phyloP scores from a whole-genome alignment of 1,140 invertebrate species.

The Cherax quadricarinatus region DNA sequence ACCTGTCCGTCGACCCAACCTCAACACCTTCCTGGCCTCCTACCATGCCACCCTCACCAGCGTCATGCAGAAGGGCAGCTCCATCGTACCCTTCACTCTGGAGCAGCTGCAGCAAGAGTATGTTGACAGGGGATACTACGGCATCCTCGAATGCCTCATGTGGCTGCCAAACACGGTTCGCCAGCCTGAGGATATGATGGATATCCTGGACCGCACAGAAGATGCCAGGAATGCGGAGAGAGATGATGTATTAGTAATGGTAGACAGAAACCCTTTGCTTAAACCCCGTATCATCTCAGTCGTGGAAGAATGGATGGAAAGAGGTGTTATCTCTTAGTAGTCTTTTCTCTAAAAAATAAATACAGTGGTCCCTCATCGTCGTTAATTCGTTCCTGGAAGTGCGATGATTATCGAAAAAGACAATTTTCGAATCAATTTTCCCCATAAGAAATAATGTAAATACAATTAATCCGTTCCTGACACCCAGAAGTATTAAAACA shows the following conservation, averaged over 20 bases:
- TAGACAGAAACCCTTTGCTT: slow-evolving; percentile 35
- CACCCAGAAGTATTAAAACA: too few species aligned
- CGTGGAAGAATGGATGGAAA: slow-evolving; percentile 24
- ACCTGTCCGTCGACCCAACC: neutral
- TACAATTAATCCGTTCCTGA: too few species aligned
- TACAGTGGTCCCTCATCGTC: too few species aligned
- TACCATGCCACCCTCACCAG: slow-evolving; percentile 19
- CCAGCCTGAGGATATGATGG: neutral
- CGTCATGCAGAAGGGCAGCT: neutral
- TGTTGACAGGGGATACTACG: slow-evolving; percentile 34
- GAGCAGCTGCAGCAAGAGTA: slow-evolving; percentile 44
- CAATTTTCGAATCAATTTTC: too few species aligned
- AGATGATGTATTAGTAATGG: slow-evolving; percentile 23
- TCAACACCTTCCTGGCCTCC: slow-evolving; percentile 7
- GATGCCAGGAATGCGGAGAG: neutral
- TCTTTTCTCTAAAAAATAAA: too few species aligned
- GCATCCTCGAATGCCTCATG: slow-evolving; percentile 32
- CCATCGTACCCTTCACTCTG: slow-evolving; percentile 9
- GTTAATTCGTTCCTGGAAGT: too few species aligned
- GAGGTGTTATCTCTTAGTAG: slow-evolving; percentile 21
- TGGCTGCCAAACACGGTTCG: slow-evolving; percentile 25
- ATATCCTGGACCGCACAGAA: neutral
- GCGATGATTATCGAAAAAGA: too few species aligned
- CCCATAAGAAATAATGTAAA: too few species aligned
- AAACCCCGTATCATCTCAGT: slow-evolving; percentile 30